Base-by-base conservation (phyloP, 64 coral and sea anemone genomes). In the Pachyseris speciosa region DNA sequence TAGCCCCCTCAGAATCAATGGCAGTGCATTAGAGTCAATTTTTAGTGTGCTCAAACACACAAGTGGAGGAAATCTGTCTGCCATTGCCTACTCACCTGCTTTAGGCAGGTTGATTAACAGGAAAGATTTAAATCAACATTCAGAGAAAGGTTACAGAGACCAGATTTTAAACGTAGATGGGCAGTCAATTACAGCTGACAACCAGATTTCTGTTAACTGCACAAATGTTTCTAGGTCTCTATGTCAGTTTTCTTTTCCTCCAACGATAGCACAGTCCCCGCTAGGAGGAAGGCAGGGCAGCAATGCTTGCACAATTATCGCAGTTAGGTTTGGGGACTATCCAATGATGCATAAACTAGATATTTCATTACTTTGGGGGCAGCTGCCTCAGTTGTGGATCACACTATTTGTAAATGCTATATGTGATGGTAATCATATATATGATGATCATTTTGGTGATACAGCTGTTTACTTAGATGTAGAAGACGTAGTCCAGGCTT, bases 221-320 rank as follows among this genome's bases (percentile, higher is more conserved):
- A n/a, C n/a, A n/a, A n/a, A n/a, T n/a, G n/a, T n/a, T n/a, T n/a
- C n/a, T n/a, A n/a, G n/a, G n/a, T n/a, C n/a, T n/a, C n/a, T n/a
- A n/a, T n/a, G n/a, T n/a, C 25, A 72, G 5, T 87, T 74, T 74
- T 27, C 26, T 9, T 90, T 67, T 32, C 74, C 74, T 19, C 7
- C 22, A 15, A 4, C 25, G 38, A 78, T 78, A 19, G 49, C 71
- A 28, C 87, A 89, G 38, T 89, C 71, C 37, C 10, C 27, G 17
- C 29, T 80, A 40, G 87, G 87, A 45, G 73, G 58, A 27, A 66
- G 74, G 58, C 71, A 77, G 49, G 87, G 87, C 10, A 89, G 87
- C 41, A 89, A 89, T 89, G 87, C 73, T 10, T 89, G 87, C 34
- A 89, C 87, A 40, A 40, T 89, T 16, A 89, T 89, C 48, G 38